Percentiles rank a stretch among this genome's conserved stretches.
Evolutionary conservation across 2,888 invertebrate species (phyloP).

Genomic region (Ischnura elegans): DNA sequence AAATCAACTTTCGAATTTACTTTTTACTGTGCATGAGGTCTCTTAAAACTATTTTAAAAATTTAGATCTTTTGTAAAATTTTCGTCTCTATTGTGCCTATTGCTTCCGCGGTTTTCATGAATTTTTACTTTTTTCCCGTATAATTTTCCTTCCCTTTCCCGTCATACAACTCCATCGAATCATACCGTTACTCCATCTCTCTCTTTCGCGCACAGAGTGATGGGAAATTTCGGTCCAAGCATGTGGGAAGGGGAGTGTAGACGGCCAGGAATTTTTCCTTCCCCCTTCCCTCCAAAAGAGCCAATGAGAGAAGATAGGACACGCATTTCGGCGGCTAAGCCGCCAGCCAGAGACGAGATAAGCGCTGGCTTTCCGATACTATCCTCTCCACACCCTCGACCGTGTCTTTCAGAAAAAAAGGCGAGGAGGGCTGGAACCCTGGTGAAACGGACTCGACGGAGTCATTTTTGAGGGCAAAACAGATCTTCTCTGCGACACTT

Average conservation of each 20-base stretch:
- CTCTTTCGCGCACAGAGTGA: neutral
- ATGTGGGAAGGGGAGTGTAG: neutral
- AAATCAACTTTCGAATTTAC: too few relatives aligned
- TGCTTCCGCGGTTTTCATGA: too few relatives aligned
- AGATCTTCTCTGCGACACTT: too few relatives aligned
- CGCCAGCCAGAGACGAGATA: neutral
- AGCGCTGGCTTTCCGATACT: neutral
- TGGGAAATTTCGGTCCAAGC: slow-evolving; percentile 11
- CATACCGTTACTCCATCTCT: neutral
- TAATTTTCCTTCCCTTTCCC: neutral
- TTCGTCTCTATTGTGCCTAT: too few relatives aligned
- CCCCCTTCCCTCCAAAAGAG: neutral
- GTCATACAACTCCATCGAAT: neutral
- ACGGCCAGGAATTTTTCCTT: too few relatives aligned
- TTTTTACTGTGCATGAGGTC: too few relatives aligned
- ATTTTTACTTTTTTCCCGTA: too few relatives aligned
- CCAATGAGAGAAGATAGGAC: slow-evolving; percentile 1
- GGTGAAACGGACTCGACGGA: neutral
- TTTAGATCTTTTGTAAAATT: too few relatives aligned
- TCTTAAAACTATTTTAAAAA: too few relatives aligned
- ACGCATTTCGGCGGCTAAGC: neutral
- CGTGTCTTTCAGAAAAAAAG: neutral
- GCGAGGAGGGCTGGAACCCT: neutral
- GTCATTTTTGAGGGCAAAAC: neutral
- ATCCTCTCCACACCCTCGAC: neutral